Conservation (phyloP, 2,797 vertebrate species). For the Acanthopagrus latus region DNA sequence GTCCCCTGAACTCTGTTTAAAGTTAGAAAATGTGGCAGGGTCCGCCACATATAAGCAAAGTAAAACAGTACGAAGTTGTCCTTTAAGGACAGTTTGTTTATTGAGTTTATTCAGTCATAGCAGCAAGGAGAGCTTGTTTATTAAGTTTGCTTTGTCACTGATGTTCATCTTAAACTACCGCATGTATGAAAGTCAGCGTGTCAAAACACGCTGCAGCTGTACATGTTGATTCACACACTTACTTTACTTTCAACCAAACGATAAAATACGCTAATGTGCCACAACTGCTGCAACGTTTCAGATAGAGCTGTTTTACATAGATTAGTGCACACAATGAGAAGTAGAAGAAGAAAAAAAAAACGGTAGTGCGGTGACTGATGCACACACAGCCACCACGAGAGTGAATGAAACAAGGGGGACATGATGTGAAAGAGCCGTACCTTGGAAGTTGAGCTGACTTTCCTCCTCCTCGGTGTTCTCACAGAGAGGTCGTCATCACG, state of each 20-base stretch:
- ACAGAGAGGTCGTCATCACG: constrained; percentile 21
- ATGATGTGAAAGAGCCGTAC: constrained; percentile 36
- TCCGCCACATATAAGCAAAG: no score
- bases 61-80: no score
- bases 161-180: no score
- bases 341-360: constrained; percentile 1
- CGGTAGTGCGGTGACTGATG: constrained; percentile 24
- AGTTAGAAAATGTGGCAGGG: no score
- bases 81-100: no score
- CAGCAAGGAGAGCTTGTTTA: no score
- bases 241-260: constrained; percentile 5
- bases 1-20: no score
- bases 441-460: constrained; percentile 40
- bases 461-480: constrained; percentile 31
- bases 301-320: constrained; percentile 44
- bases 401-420: background rate
- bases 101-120: no score
- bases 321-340: constrained; percentile 7
- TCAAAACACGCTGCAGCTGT: background rate
- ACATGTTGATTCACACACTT: background rate
- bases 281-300: background rate
- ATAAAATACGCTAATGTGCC: constrained; percentile 1
- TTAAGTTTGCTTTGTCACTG: no score
- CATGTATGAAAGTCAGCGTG: background rate
- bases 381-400: background rate